Conservation (phyloP, 92 coral and sea anemone species). For the Zoanthus gigantus region DNA sequence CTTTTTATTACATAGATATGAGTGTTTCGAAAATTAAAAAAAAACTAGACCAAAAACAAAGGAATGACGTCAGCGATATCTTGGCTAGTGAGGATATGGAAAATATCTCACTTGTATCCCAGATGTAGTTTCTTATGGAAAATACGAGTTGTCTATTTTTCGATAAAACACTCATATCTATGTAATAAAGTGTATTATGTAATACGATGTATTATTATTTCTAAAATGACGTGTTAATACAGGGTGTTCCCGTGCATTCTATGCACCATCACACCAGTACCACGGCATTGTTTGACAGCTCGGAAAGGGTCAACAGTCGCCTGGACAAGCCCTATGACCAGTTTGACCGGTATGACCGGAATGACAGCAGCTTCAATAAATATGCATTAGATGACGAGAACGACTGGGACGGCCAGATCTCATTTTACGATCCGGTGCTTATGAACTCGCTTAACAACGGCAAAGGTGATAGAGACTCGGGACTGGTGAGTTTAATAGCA, state of each 20-base stretch:
- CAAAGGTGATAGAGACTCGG: slow-evolving; percentile 80
- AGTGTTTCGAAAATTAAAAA: too few species aligned
- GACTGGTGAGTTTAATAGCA: slow-evolving; percentile 65
- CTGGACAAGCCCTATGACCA: slow-evolving; percentile 57
- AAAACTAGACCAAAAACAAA: too few species aligned
- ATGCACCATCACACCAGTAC: slow-evolving; percentile 74
- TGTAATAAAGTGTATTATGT: too few species aligned
- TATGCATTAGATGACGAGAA: slow-evolving; percentile 70
- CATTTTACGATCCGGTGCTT: slow-evolving; percentile 29
- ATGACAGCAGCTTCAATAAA: slow-evolving; percentile 73
- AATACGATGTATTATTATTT: too few species aligned
- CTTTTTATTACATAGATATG: too few species aligned
- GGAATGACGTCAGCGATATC: too few species aligned
- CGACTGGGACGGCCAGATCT: slow-evolving; percentile 81
- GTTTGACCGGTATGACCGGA: slow-evolving; percentile 68
- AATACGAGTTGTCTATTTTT: too few species aligned
- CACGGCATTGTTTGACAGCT: slow-evolving; percentile 79
- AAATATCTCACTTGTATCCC: too few species aligned
- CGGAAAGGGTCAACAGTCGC: slow-evolving; percentile 67
- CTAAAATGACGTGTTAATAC: background rate
- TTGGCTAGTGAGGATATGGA: too few species aligned
- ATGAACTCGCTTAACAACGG: slow-evolving; percentile 51
- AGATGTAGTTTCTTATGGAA: too few species aligned
- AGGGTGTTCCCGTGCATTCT: slow-evolving; percentile 42
- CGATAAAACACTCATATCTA: too few species aligned